Evolutionary conservation across 1,140 invertebrate species (phyloP), one percentile per base, ranked within the genome.

Genomic region (Papilio polytes): DNA sequence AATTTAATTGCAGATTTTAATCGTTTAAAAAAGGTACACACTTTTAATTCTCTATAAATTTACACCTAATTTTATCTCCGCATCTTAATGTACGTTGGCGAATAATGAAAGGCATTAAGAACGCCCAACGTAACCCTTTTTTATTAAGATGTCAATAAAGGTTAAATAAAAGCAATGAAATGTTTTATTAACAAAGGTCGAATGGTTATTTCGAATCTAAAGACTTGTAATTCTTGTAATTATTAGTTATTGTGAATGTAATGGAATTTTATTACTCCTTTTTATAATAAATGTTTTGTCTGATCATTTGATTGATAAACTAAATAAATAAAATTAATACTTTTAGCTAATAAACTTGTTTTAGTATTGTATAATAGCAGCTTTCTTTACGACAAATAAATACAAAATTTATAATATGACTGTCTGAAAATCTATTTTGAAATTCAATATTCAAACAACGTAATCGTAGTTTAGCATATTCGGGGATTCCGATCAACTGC

Each of bases 111-210:
- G 22, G 6, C 59, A 26, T 63, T 63, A 63, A 63, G 59, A 63
- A 63, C 59, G 22, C 59, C 59, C 59, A 63, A 26, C 59, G 59
- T 26, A 63, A 63, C 59, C 59, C 59, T 63, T 63, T 63, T 26
- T 63, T 63, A 63, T 63, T 63, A 63, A 63, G 59, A 63, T 63
- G 59, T 63, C 59, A 63, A 63, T 63, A 63, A 63, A 63, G 59
- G 59, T 63, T 63, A 63, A 63, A 63, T 63, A 63, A 63, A 63
- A 63, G 7, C 59, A 63, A 63, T 63, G 22, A 63, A 63, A 63
- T 63, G 59, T 63, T 63, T 63, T 63, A 63, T 63, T 63, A 63
- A 63, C 59, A 63, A 63, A 63, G 59, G 59, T 63, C 59, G 31
- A 22, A 63, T 63, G 59, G 56, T 59, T 59, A n/a, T 26, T 63